A percentile compares a stretch with the other conserved stretches of the same genome.
Conservation (phyloP, 2,113 vertebrate genomes). For the Macroglossus sobrinus region DNA sequence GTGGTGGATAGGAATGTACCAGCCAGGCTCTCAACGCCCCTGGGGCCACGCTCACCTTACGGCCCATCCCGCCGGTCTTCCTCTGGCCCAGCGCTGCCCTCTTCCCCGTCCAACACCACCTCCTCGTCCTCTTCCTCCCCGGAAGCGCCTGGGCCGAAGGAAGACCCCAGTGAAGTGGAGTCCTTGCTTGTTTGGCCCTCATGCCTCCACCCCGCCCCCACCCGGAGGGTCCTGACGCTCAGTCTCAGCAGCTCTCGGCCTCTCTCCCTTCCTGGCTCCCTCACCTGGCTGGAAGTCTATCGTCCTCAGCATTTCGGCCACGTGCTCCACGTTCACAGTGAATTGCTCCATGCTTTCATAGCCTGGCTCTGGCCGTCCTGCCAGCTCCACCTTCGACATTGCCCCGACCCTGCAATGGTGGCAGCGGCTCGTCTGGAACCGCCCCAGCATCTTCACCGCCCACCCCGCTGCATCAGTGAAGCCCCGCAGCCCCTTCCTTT, state of each 20-base stretch:
- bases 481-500: neutral
- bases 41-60: conserved; percentile 48
- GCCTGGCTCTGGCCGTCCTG: conserved; percentile 84
- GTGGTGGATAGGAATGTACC: too few relatives aligned
- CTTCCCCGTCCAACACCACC: neutral
- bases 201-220: rapidly evolving
- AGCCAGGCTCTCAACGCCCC: neutral
- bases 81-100: neutral
- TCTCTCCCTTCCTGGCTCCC: neutral
- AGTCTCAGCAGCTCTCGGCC: rapidly evolving
- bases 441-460: neutral
- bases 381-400: conserved; percentile 83
- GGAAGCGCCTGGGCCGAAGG: conserved; percentile 11
- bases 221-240: rapidly evolving
- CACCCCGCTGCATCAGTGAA: neutral
- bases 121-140: conserved; percentile 76
- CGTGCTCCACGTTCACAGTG: conserved; percentile 83
- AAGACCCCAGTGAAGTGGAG: neutral
- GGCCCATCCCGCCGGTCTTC: conserved; percentile 73
- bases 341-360: conserved; percentile 92
- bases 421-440: neutral
- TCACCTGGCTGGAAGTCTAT: conserved; percentile 89
- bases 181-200: neutral
- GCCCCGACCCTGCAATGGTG: conserved; percentile 86
- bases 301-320: conserved; percentile 86